Base-by-base conservation (phyloP, 2,888 invertebrate genomes). In the Teinopalpus imperialis region DNA sequence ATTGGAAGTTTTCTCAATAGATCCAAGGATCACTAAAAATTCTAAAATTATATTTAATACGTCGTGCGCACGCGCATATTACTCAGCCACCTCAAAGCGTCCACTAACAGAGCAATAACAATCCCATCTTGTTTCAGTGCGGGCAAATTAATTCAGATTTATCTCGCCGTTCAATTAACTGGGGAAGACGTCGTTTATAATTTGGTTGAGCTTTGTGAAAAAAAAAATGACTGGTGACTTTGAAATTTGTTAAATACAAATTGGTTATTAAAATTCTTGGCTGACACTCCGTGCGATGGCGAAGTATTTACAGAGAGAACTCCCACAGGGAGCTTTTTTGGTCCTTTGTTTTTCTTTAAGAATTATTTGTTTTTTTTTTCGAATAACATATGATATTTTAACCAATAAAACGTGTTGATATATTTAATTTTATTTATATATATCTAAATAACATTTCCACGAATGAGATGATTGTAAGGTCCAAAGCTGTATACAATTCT, bases 241-340 rank as follows among this genome's bases (percentile, higher is more conserved):
- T 34, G 20, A 69, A 66, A 77, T 81, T 79, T 78, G 80, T 86
- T 81, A 81, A 83, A 82, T 76, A 81, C 85, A 81, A 85, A 86
- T 85, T 85, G 83, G 79, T 82, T 82, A 85, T 86, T 86, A 86
- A 83, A 68, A 86, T 86, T 85, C 85, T 69, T 74, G 68, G 71
- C 78, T 63, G 63, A 62, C 54, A 54, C 56, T 56, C 53, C 55
- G 63, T 65, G 57, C 60, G 62, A 59, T 56, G 54, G 51, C 51
- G 48, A 49, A 14, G n/a, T 39, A 20, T 29, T 29, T 26, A 18
- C 29, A 29, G 55, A 44, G 35, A 20, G 43, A 40, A 37, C 41
- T 29, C 40, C 36, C 26, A 29, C 37, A 30, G n/a, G 43, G 39
- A 30, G 8, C 20, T 27, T 14, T 41, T 43, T 42, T 32, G 7